A percentile compares a stretch with the other conserved stretches of the same genome.
Conservation (phyloP, 2,113 vertebrate species). For the Dissostichus mawsoni region DNA sequence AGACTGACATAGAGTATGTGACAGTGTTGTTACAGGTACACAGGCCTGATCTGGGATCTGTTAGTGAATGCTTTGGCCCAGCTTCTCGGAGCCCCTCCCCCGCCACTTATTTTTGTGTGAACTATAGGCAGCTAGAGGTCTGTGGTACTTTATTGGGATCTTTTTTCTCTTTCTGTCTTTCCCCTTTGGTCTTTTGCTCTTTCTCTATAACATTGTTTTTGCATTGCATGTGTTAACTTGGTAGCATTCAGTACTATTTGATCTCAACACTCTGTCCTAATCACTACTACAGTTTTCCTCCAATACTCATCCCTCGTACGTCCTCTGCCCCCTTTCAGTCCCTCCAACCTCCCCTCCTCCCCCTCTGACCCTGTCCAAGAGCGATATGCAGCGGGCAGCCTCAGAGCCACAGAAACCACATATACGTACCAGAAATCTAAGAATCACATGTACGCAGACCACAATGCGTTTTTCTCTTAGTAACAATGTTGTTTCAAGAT, state of each 20-base stretch:
- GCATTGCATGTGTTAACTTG: slow-evolving; percentile 95
- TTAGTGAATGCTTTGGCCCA: slow-evolving; percentile 88
- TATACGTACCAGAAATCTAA: slow-evolving; percentile 14
- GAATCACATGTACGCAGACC: slow-evolving; percentile 20
- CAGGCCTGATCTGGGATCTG: slow-evolving; percentile 76
- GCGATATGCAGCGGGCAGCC: slow-evolving; percentile 94
- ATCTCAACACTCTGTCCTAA: slow-evolving; percentile 69
- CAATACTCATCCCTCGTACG: slow-evolving; percentile 56
- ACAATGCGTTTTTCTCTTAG: slow-evolving; percentile 11
- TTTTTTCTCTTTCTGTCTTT: slow-evolving; percentile 78
- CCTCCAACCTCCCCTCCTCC: slow-evolving; percentile 80
- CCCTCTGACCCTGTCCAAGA: slow-evolving; percentile 82
- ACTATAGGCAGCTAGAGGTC: slow-evolving; percentile 95
- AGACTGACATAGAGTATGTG: not conserved
- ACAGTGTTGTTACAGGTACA: not conserved
- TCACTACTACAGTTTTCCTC: slow-evolving; percentile 64
- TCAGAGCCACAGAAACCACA: slow-evolving; percentile 68
- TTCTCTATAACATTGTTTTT: slow-evolving; percentile 84
- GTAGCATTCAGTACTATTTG: slow-evolving; percentile 86
- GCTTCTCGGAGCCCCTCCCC: slow-evolving; percentile 90
- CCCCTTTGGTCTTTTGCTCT: slow-evolving; percentile 68
- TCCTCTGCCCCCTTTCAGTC: slow-evolving; percentile 56
- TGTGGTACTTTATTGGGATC: slow-evolving; percentile 90
- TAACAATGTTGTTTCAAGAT: not conserved
- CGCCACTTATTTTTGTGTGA: slow-evolving; percentile 95